A percentile compares a stretch with the other conserved stretches of the same genome.
Evolutionary conservation across 1,140 invertebrate species (phyloP).

Genomic region (Caenorhabditis latens): DNA sequence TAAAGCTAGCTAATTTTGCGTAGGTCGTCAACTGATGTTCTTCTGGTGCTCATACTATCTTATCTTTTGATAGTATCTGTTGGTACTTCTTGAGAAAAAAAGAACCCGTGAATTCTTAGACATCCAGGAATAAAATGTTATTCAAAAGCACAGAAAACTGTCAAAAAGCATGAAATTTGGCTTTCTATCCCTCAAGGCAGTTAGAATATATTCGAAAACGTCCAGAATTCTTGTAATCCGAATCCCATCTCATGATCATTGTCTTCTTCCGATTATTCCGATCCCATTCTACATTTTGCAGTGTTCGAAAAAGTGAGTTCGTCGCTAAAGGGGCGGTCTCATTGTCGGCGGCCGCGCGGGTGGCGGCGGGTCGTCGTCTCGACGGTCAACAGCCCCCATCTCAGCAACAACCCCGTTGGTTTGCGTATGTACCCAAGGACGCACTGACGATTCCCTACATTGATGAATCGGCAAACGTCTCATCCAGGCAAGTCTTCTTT

Average conservation of each 20-base stretch:
- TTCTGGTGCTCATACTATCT: too few relatives aligned
- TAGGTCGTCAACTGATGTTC: too few relatives aligned
- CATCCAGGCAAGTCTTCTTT: conserved; percentile 41
- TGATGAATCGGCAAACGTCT: conserved; percentile 56
- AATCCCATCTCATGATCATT: not conserved
- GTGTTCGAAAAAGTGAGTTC: conserved; percentile 56
- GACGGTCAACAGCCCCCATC: conserved; percentile 21
- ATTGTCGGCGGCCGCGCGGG: conserved; percentile 46
- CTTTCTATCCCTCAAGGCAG: too few relatives aligned
- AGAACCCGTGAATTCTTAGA: too few relatives aligned
- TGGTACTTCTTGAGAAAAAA: too few relatives aligned
- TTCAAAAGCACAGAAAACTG: too few relatives aligned
- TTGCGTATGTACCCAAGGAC: conserved; percentile 55
- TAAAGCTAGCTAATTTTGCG: too few relatives aligned
- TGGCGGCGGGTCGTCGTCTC: conserved; percentile 43
- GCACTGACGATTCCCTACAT: conserved; percentile 55
- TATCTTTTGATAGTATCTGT: too few relatives aligned
- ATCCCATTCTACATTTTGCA: conserved; percentile 1
- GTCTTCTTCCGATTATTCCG: not conserved
- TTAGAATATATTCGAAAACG: too few relatives aligned
- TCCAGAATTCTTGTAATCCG: too few relatives aligned
- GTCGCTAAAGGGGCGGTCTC: conserved; percentile 51
- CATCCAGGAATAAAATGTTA: too few relatives aligned
- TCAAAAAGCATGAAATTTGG: too few relatives aligned
- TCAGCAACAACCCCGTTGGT: conserved; percentile 41